Percentiles rank a stretch among this genome's conserved stretches.
Conservation (phyloP, 2,113 vertebrate genomes). For the Ellobius talpinus region DNA sequence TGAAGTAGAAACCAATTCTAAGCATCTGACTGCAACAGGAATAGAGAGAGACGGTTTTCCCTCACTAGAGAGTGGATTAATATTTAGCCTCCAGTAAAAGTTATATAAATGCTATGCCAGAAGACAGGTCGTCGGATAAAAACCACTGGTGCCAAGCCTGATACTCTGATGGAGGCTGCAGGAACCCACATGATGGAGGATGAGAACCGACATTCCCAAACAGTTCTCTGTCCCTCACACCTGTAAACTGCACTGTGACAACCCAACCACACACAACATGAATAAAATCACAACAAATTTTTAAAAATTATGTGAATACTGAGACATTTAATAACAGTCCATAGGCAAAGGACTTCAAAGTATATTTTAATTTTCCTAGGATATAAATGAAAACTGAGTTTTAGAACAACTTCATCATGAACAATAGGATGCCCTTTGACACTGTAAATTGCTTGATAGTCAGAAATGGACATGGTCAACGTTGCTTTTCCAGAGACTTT, state of each 20-base stretch:
- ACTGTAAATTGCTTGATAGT: neutral
- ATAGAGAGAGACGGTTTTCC: neutral
- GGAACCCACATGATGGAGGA: no score
- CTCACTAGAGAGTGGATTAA: neutral
- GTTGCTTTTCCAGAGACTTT: slow-evolving; percentile 1
- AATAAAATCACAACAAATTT: neutral
- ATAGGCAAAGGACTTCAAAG: neutral
- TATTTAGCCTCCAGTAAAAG: neutral
- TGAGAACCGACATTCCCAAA: neutral
- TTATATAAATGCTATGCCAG: neutral
- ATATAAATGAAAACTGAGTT: neutral
- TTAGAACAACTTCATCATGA: neutral
- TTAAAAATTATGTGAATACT: neutral
- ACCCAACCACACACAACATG: no score
- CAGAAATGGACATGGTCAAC: neutral
- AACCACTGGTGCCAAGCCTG: neutral
- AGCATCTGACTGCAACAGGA: neutral
- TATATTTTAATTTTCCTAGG: slow-evolving; percentile 3
- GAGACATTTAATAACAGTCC: neutral
- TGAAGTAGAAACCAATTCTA: neutral
- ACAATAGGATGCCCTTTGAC: neutral
- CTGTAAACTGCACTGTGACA: no score
- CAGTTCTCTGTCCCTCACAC: neutral
- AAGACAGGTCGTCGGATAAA: neutral
- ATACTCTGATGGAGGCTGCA: no score